Percentiles rank a stretch among this genome's conserved stretches.
These are phyloP conservation scores for Trichonephila clavata DNA, from an alignment of 1,140 invertebrate species.

Conservation along the genomic window DNA sequence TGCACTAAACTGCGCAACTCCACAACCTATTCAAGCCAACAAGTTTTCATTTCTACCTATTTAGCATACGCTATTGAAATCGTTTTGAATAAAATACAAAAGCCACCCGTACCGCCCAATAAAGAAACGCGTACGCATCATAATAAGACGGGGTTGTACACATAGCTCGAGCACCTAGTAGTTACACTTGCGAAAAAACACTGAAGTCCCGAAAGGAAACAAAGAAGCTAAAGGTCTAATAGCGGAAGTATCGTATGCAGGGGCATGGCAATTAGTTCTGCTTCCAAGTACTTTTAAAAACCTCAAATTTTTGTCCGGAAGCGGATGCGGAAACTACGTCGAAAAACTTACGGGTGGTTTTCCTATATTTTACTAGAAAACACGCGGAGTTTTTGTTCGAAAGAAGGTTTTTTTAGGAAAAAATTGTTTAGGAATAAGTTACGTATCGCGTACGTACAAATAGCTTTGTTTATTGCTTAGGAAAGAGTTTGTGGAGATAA, in stretches of 20 bases:
- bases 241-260: conserved; percentile 60
- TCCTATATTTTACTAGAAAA: conserved; percentile 7
- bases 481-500: background rate
- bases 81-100: conserved; percentile 49
- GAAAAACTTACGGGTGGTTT: conserved; percentile 52
- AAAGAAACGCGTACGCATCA: background rate
- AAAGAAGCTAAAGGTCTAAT: conserved; percentile 36
- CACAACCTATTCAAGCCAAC: conserved; percentile 5
- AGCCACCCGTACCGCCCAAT: conserved; percentile 6
- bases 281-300: conserved; percentile 51
- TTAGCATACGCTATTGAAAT: conserved; percentile 46
- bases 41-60: conserved; percentile 31
- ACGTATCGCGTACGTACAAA: background rate
- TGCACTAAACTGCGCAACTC: conserved; percentile 17
- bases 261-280: conserved; percentile 60
- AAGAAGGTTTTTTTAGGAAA: background rate
- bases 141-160: background rate
- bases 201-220: background rate
- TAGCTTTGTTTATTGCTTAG: background rate
- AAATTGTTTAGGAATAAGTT: background rate
- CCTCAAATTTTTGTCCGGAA: conserved; percentile 54
- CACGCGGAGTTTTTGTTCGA: background rate
- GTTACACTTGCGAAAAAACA: conserved; percentile 36
- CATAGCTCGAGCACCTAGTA: background rate
- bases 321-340: conserved; percentile 33